Evolutionary conservation across 2,888 invertebrate species (phyloP).

Genomic region (Scaptomyza caliginosa): DNA sequence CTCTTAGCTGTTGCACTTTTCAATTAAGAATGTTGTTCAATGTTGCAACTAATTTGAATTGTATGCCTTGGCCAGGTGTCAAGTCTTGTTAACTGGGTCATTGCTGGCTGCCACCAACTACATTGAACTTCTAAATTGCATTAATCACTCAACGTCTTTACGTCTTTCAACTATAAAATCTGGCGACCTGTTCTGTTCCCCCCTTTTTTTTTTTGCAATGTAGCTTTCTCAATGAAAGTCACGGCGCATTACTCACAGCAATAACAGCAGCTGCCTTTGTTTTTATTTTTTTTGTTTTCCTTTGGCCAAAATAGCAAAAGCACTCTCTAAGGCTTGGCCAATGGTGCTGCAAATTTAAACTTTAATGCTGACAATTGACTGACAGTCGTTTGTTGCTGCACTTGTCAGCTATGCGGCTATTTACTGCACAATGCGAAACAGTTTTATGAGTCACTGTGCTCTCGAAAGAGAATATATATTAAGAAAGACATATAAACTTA

Average conservation of each 20-base stretch:
- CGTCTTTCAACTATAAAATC: background rate
- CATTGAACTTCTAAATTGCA: conserved; percentile 36
- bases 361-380: conserved; percentile 66
- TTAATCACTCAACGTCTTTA: conserved; percentile 37
- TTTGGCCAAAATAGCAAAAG: conserved; percentile 53
- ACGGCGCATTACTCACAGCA: conserved; percentile 44
- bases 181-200: conserved; percentile 15
- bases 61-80: conserved; percentile 44
- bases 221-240: conserved; percentile 49
- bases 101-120: conserved; percentile 14
- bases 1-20: conserved; percentile 47
- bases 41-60: conserved; percentile 50
- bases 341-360: conserved; percentile 34
- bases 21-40: conserved; percentile 58
- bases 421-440: conserved; percentile 22
- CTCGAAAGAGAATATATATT: conserved; percentile 2
- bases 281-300: too few species aligned
- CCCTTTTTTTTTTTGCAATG: too few species aligned
- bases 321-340: conserved; percentile 37
- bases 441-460: conserved; percentile 32
- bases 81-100: conserved; percentile 42
- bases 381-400: conserved; percentile 65
- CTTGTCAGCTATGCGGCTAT: conserved; percentile 50
- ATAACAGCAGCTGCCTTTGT: conserved; percentile 1
- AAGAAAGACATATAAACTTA: too few species aligned